Evolutionary conservation across 2,113 vertebrate genomes (phyloP), one percentile per base, ranked within the genome.

Genomic region (Hippocampus abdominalis): DNA sequence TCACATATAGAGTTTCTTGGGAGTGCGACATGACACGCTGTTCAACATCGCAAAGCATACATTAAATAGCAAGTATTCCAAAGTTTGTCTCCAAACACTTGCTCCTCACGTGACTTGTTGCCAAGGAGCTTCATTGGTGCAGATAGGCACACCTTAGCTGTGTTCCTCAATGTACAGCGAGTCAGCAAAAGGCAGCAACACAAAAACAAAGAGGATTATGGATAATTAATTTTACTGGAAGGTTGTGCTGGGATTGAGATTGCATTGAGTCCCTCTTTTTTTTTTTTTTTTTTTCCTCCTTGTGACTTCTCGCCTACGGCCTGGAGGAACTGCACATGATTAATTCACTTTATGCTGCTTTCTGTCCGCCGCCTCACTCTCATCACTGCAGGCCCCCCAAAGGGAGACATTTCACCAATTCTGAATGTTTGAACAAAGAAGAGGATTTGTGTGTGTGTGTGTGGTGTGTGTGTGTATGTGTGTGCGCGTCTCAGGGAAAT

Each of bases 191-290:
- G 25, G 63, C 53, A 64, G 48, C 25, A 3, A 60, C 21, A 66
- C 69, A 66, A 44, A 46, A 64, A 66, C 39, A 3, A 40, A 6
- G 16, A 27, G 70, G 75, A 70, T 61, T 32, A 32, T 63, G 66
- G 79, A 71, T 81, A n/a, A 77, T 82, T 76, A n/a, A 75, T 79
- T 74, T 76, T 23, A 61, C 56, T 67, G 57, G 72, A 76, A 75
- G 74, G 46, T 49, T 78, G 56, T 64, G 21, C 56, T 56, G 40
- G 40, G 42, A 82, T 54, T 29, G 54, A 63, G 65, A 62, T 48
- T 54, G 69, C 6, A 39, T n/a, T 29, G 73, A 54, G 57, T 48
- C 15, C 66, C 32, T 36, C 5, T 73, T 61, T 71, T 68, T 64
- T 44, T 32, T 29, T 21, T 16, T n/a, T 12, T 9, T 11, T 23